Evolutionary conservation across 2,113 vertebrate genomes (phyloP).

Genomic region (Peromyscus leucopus): DNA sequence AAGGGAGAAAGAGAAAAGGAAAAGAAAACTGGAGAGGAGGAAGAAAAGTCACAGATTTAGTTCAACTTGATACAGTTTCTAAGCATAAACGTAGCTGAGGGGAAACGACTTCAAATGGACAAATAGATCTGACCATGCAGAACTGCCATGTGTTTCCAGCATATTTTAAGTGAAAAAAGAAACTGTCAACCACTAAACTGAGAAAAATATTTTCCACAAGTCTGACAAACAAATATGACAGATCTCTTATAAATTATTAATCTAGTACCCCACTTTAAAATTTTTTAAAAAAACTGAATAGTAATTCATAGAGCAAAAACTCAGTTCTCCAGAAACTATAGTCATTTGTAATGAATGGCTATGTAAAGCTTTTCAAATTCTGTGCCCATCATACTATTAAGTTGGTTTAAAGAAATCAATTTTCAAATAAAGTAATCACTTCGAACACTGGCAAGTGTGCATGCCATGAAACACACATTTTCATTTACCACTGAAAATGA

Average conservation of each 20-base stretch:
- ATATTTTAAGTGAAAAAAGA: neutral
- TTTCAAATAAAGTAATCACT: constrained; percentile 59
- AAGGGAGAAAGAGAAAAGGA: neutral
- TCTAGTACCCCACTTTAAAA: neutral
- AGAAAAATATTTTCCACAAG: neutral
- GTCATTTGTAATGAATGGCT: neutral
- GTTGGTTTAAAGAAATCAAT: neutral
- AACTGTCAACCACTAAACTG: neutral
- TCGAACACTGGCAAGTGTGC: neutral
- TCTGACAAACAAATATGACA: constrained; percentile 30
- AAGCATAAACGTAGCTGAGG: neutral
- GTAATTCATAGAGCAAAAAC: constrained; percentile 32
- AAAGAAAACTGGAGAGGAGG: neutral
- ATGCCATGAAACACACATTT: neutral
- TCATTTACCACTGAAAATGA: neutral
- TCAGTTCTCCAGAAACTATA: constrained; percentile 28
- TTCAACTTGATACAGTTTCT: neutral
- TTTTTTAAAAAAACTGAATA: constrained; percentile 41
- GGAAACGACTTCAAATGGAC: neutral
- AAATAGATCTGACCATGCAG: neutral
- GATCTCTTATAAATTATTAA: constrained; percentile 17
- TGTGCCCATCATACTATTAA: neutral
- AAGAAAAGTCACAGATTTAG: neutral
- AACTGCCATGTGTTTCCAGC: neutral
- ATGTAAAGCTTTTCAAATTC: neutral